Conservation (phyloP, 1,140 invertebrate genomes). For the Saccostrea glomerata region DNA sequence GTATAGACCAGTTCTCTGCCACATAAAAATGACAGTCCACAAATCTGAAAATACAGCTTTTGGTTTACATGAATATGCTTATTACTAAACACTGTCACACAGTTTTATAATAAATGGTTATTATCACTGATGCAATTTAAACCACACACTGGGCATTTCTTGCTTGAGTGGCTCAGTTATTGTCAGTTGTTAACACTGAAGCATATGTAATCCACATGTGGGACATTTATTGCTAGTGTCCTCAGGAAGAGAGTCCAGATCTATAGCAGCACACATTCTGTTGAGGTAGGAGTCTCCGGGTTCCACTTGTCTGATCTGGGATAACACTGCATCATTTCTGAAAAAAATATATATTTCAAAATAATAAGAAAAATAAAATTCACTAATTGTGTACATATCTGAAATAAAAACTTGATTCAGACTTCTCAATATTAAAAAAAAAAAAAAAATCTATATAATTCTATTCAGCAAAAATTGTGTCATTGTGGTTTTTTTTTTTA, state of each 20-base stretch:
- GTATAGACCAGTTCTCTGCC: no score
- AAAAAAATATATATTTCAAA: not conserved
- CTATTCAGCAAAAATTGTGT: no score
- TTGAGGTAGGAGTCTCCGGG: conserved; percentile 3
- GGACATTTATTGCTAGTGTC: not conserved
- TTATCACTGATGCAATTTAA: no score
- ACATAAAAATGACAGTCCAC: not conserved
- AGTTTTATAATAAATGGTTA: not conserved
- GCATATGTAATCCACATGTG: not conserved
- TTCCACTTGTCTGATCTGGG: not conserved
- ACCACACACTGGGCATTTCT: no score
- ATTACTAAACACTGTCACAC: not conserved
- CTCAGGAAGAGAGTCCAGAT: not conserved
- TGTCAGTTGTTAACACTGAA: not conserved
- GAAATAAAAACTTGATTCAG: no score
- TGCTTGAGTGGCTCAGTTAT: no score
- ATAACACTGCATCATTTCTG: not conserved
- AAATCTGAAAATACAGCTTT: not conserved
- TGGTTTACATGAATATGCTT: not conserved
- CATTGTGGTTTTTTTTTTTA: no score
- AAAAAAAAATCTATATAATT: no score
- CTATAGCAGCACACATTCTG: not conserved
- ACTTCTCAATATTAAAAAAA: no score
- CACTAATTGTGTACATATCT: no score
- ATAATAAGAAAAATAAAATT: not conserved